Conservation (phyloP, 2,888 invertebrate species). For the Drosophila paranaensis region DNA sequence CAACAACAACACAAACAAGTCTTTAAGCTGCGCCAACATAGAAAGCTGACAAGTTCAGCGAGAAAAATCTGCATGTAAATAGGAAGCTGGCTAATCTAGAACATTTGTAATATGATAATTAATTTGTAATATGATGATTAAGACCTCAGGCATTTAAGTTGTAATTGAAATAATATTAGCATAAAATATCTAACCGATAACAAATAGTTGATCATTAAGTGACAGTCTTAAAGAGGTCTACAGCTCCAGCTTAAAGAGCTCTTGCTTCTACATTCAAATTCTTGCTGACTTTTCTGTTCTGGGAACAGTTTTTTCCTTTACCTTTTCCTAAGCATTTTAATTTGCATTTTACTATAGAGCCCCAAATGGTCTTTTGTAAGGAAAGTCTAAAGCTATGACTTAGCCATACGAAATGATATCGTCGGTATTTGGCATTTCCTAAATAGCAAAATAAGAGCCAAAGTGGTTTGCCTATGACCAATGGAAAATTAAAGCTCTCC, state of each 20-base stretch:
- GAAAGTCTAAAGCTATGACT: neutral
- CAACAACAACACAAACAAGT: slow-evolving; percentile 46
- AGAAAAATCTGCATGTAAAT: slow-evolving; percentile 35
- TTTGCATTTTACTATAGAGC: too few species aligned
- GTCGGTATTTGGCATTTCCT: neutral
- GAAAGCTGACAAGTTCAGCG: slow-evolving; percentile 57
- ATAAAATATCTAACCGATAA: neutral
- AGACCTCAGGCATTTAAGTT: too few species aligned
- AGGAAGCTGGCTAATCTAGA: slow-evolving; percentile 28
- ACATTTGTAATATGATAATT: slow-evolving; percentile 40
- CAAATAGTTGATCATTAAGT: neutral
- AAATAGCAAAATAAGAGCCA: too few species aligned
- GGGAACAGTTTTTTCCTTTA: too few species aligned
- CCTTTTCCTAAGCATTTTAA: too few species aligned
- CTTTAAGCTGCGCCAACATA: slow-evolving; percentile 51
- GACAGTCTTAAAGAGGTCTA: too few species aligned
- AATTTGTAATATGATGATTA: slow-evolving; percentile 36
- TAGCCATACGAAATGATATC: neutral
- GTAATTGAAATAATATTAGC: neutral
- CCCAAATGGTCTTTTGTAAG: too few species aligned
- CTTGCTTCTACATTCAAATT: too few species aligned
- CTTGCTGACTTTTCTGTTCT: too few species aligned
- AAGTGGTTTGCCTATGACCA: neutral
- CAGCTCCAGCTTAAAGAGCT: too few species aligned
- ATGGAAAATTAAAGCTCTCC: neutral